A percentile compares a stretch with the other conserved stretches of the same genome.
phyloP scores from a whole-genome alignment of 1,140 invertebrate genomes.

The Hypsibius dujardini region DNA sequence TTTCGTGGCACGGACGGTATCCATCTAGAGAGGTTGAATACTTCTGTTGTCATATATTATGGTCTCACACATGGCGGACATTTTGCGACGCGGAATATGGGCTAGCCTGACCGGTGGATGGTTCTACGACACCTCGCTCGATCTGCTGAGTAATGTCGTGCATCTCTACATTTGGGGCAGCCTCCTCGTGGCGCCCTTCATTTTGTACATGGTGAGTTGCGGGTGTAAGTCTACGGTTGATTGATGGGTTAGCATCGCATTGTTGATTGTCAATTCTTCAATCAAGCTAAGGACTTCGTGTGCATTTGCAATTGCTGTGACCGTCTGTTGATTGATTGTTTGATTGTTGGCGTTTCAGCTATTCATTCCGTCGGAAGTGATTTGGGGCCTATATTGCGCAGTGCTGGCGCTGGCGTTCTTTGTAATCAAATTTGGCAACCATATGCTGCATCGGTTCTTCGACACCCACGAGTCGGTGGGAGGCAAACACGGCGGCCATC shows the following conservation, averaged over 20 bases:
- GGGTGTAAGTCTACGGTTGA: too few species aligned
- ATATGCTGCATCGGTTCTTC: conserved; percentile 79
- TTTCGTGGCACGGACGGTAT: too few species aligned
- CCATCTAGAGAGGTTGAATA: too few species aligned
- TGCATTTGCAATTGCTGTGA: too few species aligned
- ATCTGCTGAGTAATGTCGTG: conserved; percentile 91
- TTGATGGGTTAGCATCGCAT: too few species aligned
- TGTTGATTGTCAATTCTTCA: too few species aligned
- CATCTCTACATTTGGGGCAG: conserved; percentile 95
- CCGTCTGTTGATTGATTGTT: too few species aligned
- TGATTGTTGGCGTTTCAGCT: conserved; percentile 45
- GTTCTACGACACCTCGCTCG: conserved; percentile 93
- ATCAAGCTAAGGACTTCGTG: too few species aligned
- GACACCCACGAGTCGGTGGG: conserved; percentile 75
- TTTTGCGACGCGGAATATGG: conserved; percentile 93
- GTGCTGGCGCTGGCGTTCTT: conserved; percentile 61
- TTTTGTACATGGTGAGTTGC: conserved; percentile 66
- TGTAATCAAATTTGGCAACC: conserved; percentile 69
- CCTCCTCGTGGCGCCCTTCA: conserved; percentile 73
- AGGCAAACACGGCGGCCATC: conserved; percentile 30
- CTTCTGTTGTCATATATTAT: too few species aligned
- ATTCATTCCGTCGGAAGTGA: conserved; percentile 56
- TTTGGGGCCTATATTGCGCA: conserved; percentile 71
- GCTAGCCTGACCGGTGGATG: conserved; percentile 92
- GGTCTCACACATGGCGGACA: conserved; percentile 92